These are phyloP conservation scores for Ciconia nigra DNA, from an alignment of 2,797 vertebrate species.

Conservation along the genomic window DNA sequence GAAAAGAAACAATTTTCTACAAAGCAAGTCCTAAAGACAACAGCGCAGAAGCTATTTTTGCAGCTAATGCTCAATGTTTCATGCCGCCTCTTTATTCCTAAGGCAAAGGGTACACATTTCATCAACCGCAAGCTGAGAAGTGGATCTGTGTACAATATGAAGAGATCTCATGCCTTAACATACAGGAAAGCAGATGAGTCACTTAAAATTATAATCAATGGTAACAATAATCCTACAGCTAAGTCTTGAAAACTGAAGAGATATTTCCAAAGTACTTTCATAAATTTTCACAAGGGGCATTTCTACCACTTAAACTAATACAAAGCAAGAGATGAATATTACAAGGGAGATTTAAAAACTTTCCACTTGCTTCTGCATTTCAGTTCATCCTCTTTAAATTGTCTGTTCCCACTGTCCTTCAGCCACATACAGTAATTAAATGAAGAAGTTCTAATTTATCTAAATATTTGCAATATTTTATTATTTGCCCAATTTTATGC, in stretches of 20 bases:
- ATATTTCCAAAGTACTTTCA: neutral
- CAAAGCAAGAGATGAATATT: neutral
- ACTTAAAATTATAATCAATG: neutral
- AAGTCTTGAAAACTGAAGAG: neutral
- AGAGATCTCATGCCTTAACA: constrained; percentile 1
- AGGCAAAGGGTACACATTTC: neutral
- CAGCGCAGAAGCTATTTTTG: neutral
- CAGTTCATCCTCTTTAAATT: neutral
- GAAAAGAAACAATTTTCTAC: constrained; percentile 32
- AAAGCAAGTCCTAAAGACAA: neutral
- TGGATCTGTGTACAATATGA: neutral
- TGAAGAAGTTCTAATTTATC: neutral
- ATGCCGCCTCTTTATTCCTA: neutral
- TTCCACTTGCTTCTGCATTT: neutral
- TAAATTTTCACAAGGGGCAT: constrained; percentile 6
- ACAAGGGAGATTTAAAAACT: constrained; percentile 6
- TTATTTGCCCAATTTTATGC: neutral
- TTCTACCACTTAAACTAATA: constrained; percentile 15
- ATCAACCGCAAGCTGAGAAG: neutral
- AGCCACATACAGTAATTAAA: neutral
- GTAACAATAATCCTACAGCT: constrained; percentile 8
- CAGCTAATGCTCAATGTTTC: neutral
- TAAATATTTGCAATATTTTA: neutral
- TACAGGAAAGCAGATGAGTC: neutral
- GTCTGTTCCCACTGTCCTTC: neutral